These are phyloP conservation scores for Ormia ochracea DNA, from an alignment of 2,888 invertebrate genomes.

Conservation along the genomic window DNA sequence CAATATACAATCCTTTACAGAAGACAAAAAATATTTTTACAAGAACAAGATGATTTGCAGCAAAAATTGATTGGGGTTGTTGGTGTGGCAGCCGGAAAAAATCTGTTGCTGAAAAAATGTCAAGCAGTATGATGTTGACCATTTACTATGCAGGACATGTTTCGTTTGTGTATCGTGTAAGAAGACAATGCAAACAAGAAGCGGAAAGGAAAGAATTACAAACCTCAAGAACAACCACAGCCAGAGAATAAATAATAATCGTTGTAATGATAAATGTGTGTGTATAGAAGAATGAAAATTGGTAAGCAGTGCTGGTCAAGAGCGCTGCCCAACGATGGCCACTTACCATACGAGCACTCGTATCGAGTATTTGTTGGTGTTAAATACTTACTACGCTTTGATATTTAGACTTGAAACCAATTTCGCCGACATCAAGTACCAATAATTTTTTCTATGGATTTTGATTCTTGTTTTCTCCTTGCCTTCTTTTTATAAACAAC, in stretches of 20 bases:
- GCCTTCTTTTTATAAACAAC: neutral
- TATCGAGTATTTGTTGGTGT: slow-evolving; percentile 37
- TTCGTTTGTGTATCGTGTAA: slow-evolving; percentile 52
- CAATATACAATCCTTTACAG: neutral
- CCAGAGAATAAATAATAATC: slow-evolving; percentile 17
- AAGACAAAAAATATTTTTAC: slow-evolving; percentile 13
- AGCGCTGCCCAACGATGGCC: slow-evolving; percentile 30
- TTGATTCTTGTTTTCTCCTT: neutral
- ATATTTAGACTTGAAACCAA: slow-evolving; percentile 44
- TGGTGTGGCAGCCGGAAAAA: slow-evolving; percentile 18
- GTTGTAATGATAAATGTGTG: neutral
- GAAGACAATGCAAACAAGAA: slow-evolving; percentile 29
- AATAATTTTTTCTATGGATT: slow-evolving; percentile 15
- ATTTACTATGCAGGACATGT: slow-evolving; percentile 65
- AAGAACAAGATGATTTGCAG: slow-evolving; percentile 39
- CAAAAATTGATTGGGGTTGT: slow-evolving; percentile 23
- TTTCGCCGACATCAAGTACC: slow-evolving; percentile 60
- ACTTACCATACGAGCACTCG: slow-evolving; percentile 23
- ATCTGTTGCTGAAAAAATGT: neutral
- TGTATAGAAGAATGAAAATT: neutral
- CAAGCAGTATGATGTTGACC: slow-evolving; percentile 62
- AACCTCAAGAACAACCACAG: no score
- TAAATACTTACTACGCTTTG: slow-evolving; percentile 49
- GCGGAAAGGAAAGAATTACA: neutral
- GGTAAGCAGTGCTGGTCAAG: slow-evolving; percentile 44